Percentiles rank a stretch among this genome's conserved stretches.
Conservation (phyloP, 2,797 vertebrate species). For the Myiotriccus ornatus region DNA sequence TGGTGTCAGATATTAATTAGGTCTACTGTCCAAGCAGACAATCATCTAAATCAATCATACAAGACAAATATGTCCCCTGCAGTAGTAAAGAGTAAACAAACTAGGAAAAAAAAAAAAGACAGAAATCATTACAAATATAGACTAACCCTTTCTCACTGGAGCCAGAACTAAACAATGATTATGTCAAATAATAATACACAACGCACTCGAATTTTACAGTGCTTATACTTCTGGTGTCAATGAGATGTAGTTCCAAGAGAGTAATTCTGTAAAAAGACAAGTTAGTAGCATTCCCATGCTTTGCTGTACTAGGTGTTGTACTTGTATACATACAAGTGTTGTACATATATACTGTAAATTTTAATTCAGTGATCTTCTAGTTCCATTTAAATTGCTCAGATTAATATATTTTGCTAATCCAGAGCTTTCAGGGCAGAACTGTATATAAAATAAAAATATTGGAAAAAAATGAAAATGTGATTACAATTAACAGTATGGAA, state of each 20-base stretch:
- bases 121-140: neutral
- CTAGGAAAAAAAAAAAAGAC: neutral
- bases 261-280: neutral
- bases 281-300: neutral
- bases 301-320: neutral
- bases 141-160: neutral
- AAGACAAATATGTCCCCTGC: slow-evolving; percentile 6
- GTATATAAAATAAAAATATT: neutral
- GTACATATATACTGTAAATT: neutral
- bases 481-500: neutral
- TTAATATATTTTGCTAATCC: neutral
- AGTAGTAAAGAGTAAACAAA: neutral
- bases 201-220: neutral
- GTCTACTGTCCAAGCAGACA: slow-evolving; percentile 40
- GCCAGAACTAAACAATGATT: neutral
- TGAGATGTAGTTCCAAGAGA: neutral
- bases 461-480: neutral
- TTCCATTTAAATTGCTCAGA: neutral
- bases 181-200: neutral
- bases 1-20: slow-evolving; percentile 35
- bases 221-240: neutral
- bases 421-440: neutral
- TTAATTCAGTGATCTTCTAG: neutral
- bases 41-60: slow-evolving; percentile 21
- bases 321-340: neutral